Evolutionary conservation across 2,113 vertebrate genomes (phyloP), one percentile per base, ranked within the genome.

Genomic region (Petrocephalus microphthalmus): DNA sequence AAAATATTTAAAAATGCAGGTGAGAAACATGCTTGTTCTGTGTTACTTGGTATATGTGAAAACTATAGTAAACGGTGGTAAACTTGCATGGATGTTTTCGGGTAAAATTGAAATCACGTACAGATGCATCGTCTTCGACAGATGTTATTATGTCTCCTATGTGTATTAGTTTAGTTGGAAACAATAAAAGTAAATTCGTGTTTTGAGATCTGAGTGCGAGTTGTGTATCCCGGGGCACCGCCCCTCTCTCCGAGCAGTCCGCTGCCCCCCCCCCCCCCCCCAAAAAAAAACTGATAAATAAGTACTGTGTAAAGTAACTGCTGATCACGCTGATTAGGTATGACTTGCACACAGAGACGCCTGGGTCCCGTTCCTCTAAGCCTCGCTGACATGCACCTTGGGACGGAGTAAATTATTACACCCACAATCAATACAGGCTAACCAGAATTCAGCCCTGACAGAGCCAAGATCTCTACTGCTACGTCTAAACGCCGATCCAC

Each of bases 401-500:
- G 88, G 47, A 85, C 89, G 13, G 83, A 90, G 93, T 95, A 89
- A 96, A 96, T 96, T 78, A 95, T 96, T 96, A 95, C 87, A 92
- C 93, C 88, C 52, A 92, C 22, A 86, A 89, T 92, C 37, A 88
- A 94, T 92, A 94, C 93, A 90, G 90, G 71, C 85, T 92, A 53
- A 87, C 85, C 90, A 67, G 87, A 57, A 64, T 87, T 90, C 74
- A 89, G 90, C 86, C 91, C 89, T 89, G 67, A 93, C 71, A 33
- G 33, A 17, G 71, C 71, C 17, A 42, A 19, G 71, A 33, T 78
- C 11, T 78, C 17, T 54, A 54, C 53, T 3, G 53, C 53, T 2
- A 8, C 5, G 71, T 15, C 67, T 6, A 37, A 78, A 42, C 29
- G 33, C 29, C 25, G 33, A 78, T 78, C 25, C 71, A 37, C 5